phyloP scores from a whole-genome alignment of 2,797 vertebrate species.

The Oreonectes daqikongensis region DNA sequence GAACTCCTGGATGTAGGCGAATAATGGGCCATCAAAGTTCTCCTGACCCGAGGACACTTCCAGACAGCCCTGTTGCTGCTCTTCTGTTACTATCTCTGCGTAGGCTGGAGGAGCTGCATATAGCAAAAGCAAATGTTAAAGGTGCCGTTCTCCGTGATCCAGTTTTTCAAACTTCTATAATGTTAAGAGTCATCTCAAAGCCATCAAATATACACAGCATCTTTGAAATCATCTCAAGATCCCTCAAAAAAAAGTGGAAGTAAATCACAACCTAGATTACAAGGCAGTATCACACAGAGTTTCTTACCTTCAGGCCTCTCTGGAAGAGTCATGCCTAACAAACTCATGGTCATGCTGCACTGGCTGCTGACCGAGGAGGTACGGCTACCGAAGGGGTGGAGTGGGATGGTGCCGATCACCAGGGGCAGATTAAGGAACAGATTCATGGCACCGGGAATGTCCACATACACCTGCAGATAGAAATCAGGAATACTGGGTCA shows the following conservation, averaged over 20 bases:
- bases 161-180: no score
- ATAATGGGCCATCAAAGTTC: slow-evolving; percentile 84
- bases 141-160: no score
- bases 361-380: slow-evolving; percentile 96
- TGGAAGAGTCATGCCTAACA: slow-evolving; percentile 84
- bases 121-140: slow-evolving; percentile 12
- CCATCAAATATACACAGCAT: background rate
- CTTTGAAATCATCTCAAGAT: background rate
- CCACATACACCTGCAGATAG: slow-evolving; percentile 88
- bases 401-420: slow-evolving; percentile 96
- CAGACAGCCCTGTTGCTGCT: slow-evolving; percentile 82
- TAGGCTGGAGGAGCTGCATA: slow-evolving; percentile 91
- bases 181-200: background rate
- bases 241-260: background rate
- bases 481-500: slow-evolving; percentile 7
- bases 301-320: slow-evolving; percentile 90
- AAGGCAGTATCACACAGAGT: background rate
- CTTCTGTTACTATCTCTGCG: slow-evolving; percentile 90
- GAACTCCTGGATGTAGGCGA: slow-evolving; percentile 95
- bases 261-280: background rate
- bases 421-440: slow-evolving; percentile 92
- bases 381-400: slow-evolving; percentile 89
- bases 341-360: slow-evolving; percentile 88
- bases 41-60: slow-evolving; percentile 78
- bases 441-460: slow-evolving; percentile 95